A percentile compares a stretch with the other conserved stretches of the same genome.
Evolutionary conservation across 2,888 invertebrate species (phyloP).

Genomic region (Brachynemurus nebulosus): DNA sequence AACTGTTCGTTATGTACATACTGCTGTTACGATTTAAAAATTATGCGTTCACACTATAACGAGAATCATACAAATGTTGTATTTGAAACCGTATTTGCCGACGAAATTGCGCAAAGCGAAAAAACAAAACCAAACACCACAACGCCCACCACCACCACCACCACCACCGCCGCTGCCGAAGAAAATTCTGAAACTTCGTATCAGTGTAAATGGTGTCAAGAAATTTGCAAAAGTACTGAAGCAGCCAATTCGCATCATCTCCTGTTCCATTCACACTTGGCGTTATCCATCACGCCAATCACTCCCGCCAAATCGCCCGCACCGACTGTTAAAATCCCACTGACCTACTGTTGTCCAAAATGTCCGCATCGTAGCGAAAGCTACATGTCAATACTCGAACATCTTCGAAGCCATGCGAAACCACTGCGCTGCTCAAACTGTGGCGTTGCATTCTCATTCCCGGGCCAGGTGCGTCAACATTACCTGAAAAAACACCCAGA

Average conservation of each 20-base stretch:
- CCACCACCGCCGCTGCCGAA: slow-evolving; percentile 19
- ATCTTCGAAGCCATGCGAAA: slow-evolving; percentile 31
- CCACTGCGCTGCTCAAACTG: slow-evolving; percentile 33
- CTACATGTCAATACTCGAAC: slow-evolving; percentile 27
- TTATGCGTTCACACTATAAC: slow-evolving; percentile 22
- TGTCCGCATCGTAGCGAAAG: slow-evolving; percentile 27
- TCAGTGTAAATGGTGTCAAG: slow-evolving; percentile 26
- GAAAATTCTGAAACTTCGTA: slow-evolving; percentile 14
- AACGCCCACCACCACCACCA: slow-evolving; percentile 19
- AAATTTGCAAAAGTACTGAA: slow-evolving; percentile 24
- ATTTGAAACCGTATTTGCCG: slow-evolving; percentile 21
- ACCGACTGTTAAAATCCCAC: slow-evolving; percentile 18
- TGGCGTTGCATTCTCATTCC: slow-evolving; percentile 23
- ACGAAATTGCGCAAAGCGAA: slow-evolving; percentile 16
- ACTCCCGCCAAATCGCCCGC: neutral
- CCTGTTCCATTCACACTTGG: slow-evolving; percentile 29
- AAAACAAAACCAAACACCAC: slow-evolving; percentile 20
- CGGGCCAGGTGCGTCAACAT: slow-evolving; percentile 24
- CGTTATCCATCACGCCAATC: slow-evolving; percentile 12
- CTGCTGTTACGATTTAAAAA: slow-evolving; percentile 19
- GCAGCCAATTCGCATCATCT: slow-evolving; percentile 29
- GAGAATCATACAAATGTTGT: slow-evolving; percentile 22
- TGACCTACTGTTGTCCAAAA: slow-evolving; percentile 31
- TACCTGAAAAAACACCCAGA: slow-evolving; percentile 25
- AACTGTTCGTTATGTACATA: slow-evolving; percentile 24